Conservation (phyloP, 2,888 invertebrate genomes). For the Anoncus sp. region DNA sequence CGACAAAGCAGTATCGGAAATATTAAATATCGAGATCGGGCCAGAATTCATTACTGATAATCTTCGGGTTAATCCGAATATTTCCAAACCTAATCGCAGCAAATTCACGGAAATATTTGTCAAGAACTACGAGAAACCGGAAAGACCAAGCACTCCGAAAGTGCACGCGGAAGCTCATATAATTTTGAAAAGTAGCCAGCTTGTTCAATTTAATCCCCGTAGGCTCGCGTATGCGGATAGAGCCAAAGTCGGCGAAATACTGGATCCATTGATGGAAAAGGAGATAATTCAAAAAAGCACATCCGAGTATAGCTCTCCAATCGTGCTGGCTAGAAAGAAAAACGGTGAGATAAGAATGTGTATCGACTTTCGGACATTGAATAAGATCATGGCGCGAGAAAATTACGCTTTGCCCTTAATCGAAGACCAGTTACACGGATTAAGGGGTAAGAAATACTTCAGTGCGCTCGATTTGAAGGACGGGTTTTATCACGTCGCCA, state of each 20-base stretch:
- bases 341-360: conserved; percentile 52
- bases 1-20: conserved; percentile 34
- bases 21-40: conserved; percentile 32
- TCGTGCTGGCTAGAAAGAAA: conserved; percentile 62
- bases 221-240: conserved; percentile 28
- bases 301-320: conserved; percentile 60
- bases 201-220: conserved; percentile 40
- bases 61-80: conserved; percentile 34
- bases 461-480: conserved; percentile 63
- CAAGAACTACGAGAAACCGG: conserved; percentile 34
- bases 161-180: conserved; percentile 43
- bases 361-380: conserved; percentile 60
- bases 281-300: conserved; percentile 63
- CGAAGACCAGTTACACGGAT: conserved; percentile 59
- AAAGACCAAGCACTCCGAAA: conserved; percentile 39
- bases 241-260: conserved; percentile 51
- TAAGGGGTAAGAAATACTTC: conserved; percentile 61
- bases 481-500: conserved; percentile 64
- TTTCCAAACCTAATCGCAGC: conserved; percentile 3
- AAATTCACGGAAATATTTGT: conserved; percentile 25
- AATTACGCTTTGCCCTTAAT: conserved; percentile 62
- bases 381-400: conserved; percentile 57
- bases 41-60: not conserved
- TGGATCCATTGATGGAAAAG: conserved; percentile 58
- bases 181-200: conserved; percentile 47